Percentiles rank a stretch among this genome's conserved stretches.
Evolutionary conservation across 1,140 invertebrate genomes (phyloP).

Genomic region (Brachionus plicatilis): DNA sequence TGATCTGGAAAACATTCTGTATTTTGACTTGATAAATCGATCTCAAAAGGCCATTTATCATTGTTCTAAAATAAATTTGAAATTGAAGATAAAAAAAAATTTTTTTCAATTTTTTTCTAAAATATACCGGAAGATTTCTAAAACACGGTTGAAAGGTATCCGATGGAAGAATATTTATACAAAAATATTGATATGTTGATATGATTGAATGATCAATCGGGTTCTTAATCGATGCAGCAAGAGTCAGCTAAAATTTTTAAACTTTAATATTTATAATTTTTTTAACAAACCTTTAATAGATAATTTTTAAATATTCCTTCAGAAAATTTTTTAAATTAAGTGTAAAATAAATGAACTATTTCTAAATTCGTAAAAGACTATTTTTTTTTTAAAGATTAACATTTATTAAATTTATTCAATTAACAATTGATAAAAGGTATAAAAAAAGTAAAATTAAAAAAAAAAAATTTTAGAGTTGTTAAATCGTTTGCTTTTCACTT

Average conservation of each 20-base stretch:
- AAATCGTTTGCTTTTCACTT: too few relatives aligned
- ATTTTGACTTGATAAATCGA: neutral
- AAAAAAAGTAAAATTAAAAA: too few relatives aligned
- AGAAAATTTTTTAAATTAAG: too few relatives aligned
- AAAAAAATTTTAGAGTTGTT: too few relatives aligned
- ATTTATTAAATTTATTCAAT: too few relatives aligned
- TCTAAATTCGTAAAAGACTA: too few relatives aligned
- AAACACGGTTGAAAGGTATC: neutral
- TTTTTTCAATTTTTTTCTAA: neutral
- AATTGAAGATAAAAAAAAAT: neutral
- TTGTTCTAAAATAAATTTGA: neutral
- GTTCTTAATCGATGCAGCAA: neutral
- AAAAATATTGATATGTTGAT: slow-evolving; percentile 31
- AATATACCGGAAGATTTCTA: neutral
- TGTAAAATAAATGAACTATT: too few relatives aligned
- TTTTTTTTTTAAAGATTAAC: too few relatives aligned
- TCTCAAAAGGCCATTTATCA: neutral
- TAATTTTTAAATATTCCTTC: too few relatives aligned
- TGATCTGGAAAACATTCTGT: neutral
- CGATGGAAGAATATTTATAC: neutral
- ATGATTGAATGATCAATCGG: neutral
- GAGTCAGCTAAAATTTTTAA: neutral
- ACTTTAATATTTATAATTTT: neutral
- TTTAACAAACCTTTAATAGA: too few relatives aligned
- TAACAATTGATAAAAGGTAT: too few relatives aligned